These are phyloP conservation scores for Chrysogorgia sp. DNA, from an alignment of 92 coral and sea anemone species.

Conservation along the genomic window DNA sequence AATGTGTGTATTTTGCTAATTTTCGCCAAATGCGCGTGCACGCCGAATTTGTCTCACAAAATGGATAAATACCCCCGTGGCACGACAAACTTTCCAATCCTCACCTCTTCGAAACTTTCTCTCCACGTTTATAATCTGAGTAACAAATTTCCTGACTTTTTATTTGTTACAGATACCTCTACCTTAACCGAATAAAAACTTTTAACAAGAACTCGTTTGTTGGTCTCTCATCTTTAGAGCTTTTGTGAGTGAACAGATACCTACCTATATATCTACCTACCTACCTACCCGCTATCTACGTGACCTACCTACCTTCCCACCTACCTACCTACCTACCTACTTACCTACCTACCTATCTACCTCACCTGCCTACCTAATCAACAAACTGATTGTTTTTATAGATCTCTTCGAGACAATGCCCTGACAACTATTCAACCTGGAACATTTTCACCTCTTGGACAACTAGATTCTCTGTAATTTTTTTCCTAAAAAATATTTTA, in stretches of 20 bases:
- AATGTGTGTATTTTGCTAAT: too few relatives aligned
- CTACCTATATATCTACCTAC: too few relatives aligned
- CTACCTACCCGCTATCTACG: too few relatives aligned
- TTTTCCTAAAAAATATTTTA: not conserved
- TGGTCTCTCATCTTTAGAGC: conserved; percentile 23
- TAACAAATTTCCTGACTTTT: not conserved
- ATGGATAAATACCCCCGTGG: too few relatives aligned
- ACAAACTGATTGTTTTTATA: not conserved
- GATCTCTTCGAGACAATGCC: conserved; percentile 34
- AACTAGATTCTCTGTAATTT: conserved; percentile 28
- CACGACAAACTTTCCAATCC: too few relatives aligned
- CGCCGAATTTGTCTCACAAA: too few relatives aligned
- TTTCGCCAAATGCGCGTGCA: too few relatives aligned
- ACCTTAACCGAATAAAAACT: conserved; percentile 23
- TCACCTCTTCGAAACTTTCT: too few relatives aligned
- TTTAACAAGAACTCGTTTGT: conserved; percentile 28
- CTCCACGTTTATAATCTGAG: not conserved
- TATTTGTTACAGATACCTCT: conserved; percentile 24
- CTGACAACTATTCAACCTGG: conserved; percentile 17
- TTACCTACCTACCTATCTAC: too few relatives aligned
- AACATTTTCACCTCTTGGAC: conserved; percentile 26
- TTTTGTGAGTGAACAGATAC: conserved; percentile 11
- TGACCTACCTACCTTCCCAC: too few relatives aligned
- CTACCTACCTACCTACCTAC: too few relatives aligned
- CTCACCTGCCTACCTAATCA: too few relatives aligned